These are phyloP conservation scores for Podarcis siculus DNA, from an alignment of 2,797 vertebrate genomes.

Conservation along the genomic window DNA sequence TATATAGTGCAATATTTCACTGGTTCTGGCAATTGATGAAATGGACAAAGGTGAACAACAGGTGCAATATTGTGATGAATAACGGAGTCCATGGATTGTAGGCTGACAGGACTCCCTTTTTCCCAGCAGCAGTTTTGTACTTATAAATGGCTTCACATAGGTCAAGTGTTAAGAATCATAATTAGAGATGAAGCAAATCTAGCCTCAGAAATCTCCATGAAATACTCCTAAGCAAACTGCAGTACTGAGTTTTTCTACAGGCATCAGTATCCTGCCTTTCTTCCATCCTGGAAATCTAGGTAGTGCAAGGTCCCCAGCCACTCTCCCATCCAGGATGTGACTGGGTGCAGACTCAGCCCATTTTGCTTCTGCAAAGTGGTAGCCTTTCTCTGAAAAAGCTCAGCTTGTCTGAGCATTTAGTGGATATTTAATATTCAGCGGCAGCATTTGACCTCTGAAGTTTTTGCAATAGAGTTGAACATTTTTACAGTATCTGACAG, in stretches of 20 bases:
- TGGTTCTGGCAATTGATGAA: not conserved
- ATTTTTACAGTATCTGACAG: constrained; percentile 9
- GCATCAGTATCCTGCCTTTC: too few relatives aligned
- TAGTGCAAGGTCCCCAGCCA: too few relatives aligned
- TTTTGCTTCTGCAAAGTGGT: too few relatives aligned
- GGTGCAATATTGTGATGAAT: not conserved
- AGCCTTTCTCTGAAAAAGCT: not conserved
- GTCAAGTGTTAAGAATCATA: not conserved
- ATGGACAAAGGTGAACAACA: not conserved
- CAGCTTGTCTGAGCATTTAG: not conserved
- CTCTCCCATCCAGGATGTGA: too few relatives aligned
- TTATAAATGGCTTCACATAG: not conserved
- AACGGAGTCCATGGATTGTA: not conserved
- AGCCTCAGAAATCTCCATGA: not conserved
- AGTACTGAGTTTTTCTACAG: not conserved
- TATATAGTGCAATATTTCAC: not conserved
- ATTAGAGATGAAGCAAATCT: not conserved
- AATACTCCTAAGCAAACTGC: not conserved
- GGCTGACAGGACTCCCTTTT: not conserved
- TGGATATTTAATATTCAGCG: not conserved
- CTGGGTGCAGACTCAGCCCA: too few relatives aligned
- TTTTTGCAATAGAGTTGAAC: not conserved
- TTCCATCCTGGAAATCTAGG: too few relatives aligned
- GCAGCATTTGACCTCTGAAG: not conserved
- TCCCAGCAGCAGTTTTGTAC: too few relatives aligned